Conservation (phyloP, 2,113 vertebrate genomes). For the Beaufortia kweichowensis region DNA sequence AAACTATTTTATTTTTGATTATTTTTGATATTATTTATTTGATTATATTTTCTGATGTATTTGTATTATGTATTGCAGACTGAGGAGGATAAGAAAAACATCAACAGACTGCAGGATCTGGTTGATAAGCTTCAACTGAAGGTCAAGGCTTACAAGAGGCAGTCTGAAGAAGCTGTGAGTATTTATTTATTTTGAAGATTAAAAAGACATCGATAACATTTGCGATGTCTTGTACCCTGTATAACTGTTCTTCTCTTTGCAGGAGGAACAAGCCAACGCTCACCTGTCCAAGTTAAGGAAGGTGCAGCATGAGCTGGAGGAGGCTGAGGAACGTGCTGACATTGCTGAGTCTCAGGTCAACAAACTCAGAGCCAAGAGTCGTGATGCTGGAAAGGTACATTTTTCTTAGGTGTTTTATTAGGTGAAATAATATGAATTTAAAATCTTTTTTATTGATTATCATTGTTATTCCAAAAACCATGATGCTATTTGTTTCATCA, state of each 20-base stretch:
- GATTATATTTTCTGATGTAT: background rate
- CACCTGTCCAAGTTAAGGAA: conserved; percentile 75
- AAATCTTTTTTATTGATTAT: too few relatives aligned
- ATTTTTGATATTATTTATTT: too few relatives aligned
- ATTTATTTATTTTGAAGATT: background rate
- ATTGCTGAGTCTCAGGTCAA: conserved; percentile 82
- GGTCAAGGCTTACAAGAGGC: conserved; percentile 71
- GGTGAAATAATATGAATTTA: too few relatives aligned
- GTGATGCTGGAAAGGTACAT: conserved; percentile 71
- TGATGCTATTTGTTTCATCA: too few relatives aligned
- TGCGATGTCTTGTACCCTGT: too few relatives aligned
- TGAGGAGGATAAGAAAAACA: conserved; percentile 56
- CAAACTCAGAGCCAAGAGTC: conserved; percentile 79
- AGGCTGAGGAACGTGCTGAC: conserved; percentile 81
- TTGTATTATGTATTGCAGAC: conserved; percentile 30
- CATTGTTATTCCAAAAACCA: too few relatives aligned
- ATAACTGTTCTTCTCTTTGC: too few relatives aligned
- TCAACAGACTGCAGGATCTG: conserved; percentile 65
- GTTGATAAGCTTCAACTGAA: conserved; percentile 78
- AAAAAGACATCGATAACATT: background rate
- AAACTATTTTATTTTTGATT: too few relatives aligned
- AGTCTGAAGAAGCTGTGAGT: conserved; percentile 74
- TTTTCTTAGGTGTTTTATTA: too few relatives aligned
- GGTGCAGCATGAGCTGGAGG: conserved; percentile 80
- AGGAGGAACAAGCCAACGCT: conserved; percentile 70